Evolutionary conservation across 2,797 vertebrate genomes (phyloP), one percentile per base, ranked within the genome.

Genomic region (Lacerta viridis): DNA sequence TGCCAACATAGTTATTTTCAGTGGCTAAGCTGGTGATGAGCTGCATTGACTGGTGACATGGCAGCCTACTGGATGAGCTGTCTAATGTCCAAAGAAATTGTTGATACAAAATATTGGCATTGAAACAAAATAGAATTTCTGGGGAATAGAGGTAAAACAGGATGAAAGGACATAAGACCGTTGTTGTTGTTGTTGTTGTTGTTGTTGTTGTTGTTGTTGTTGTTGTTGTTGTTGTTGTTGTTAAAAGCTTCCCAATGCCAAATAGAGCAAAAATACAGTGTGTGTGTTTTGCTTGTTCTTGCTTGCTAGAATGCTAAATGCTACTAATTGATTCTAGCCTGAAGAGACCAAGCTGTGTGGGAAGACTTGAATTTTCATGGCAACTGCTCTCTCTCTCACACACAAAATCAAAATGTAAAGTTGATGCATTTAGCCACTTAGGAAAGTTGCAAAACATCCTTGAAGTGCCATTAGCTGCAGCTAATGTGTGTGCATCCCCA

Each of bases 401-500:
- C 91, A 92, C 59, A 91, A 64, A 82, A 91, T 80, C 13, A 87
- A 92, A 89, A 90, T 90, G 86, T 80, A 85, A 94, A 95, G 91
- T 92, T 84, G 90, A 94, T 91, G 90, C 79, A 93, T 93, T 94
- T 93, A 91, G 84, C 90, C 92, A 94, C 87, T 95, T 86, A 94
- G 41, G 39, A 27, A 92, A 93, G 79, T 93, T 90, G 88, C 86
- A 93, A 93, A 94, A 90, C 89, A 94, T 94, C 94, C 95, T 96
- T 94, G 94, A 95, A 93, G 92, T 93, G 94, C 94, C 94, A 94
- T 96, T 96, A 96, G 90, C 2, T 0, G 81, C 93, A 88, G 69
- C 86, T 29, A 33, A 27, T 90, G 86, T 29, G 33, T 91, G 93
- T 87, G 85, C 81, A 86, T 86, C 61, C 83, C 79, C 84, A 59